Evolutionary conservation across 1,140 invertebrate genomes (phyloP).

Genomic region (Brachystomella parvula): DNA sequence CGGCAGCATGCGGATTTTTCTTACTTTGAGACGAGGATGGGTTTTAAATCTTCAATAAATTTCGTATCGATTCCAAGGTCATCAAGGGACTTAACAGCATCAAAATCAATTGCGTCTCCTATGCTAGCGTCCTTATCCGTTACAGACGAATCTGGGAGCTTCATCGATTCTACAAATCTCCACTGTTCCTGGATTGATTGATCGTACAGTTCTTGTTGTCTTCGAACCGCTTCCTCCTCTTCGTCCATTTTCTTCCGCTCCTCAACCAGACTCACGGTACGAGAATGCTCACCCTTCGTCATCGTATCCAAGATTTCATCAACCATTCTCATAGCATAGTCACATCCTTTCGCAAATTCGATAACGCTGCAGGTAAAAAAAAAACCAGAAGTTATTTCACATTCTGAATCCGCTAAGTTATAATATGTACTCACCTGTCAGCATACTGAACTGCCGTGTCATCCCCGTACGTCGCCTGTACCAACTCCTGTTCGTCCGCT

Average conservation of each 20-base stretch:
- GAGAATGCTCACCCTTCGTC: conserved; percentile 74
- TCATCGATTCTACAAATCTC: conserved; percentile 17
- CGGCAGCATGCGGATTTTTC: no score
- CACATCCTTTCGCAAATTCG: conserved; percentile 74
- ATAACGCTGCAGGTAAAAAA: conserved; percentile 52
- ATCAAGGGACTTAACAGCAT: conserved; percentile 60
- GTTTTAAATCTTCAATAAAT: conserved; percentile 68
- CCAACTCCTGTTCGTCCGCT: conserved; percentile 85
- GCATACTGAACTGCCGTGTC: conserved; percentile 80
- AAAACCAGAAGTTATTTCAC: conserved; percentile 11
- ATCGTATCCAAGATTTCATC: conserved; percentile 74
- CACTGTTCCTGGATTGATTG: conserved; percentile 9
- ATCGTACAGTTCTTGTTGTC: conserved; percentile 24
- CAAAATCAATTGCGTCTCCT: conserved; percentile 61
- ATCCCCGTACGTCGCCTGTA: conserved; percentile 84
- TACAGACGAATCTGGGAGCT: conserved; percentile 5
- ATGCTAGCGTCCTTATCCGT: conserved; percentile 19
- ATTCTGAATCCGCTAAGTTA: background rate
- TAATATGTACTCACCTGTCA: conserved; percentile 50
- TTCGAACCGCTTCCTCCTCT: conserved; percentile 53
- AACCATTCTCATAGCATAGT: conserved; percentile 71
- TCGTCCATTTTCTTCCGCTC: conserved; percentile 54
- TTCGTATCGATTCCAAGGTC: conserved; percentile 76
- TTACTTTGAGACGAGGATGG: conserved; percentile 42
- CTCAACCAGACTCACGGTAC: conserved; percentile 59